Base-by-base conservation (phyloP, 2,797 vertebrate species). In the Poecilia velifera region DNA sequence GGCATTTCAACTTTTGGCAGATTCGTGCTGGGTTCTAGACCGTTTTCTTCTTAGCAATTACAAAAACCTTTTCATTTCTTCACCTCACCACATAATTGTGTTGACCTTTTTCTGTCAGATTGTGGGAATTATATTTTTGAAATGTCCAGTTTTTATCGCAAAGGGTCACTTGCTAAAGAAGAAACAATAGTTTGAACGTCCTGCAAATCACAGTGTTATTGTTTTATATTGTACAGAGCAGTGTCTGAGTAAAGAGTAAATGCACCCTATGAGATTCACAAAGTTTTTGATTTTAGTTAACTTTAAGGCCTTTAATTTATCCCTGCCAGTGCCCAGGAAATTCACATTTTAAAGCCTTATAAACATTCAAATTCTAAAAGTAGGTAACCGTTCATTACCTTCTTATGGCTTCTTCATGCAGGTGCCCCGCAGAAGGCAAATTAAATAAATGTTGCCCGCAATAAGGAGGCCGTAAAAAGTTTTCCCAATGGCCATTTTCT, bases 41-140 rank as follows among this genome's bases (percentile, higher is more conserved):
- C 80, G 45, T 77, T 79, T 86, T 73, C 68, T 74, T 73, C 62
- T 79, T 47, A 59, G 51, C 75, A 36, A 28, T 18, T 51, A 13
- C 72, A 22, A 76, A 59, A 72, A 77, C 55, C 36, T 12, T 75
- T 72, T 68, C 1, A 16, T 49, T 75, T 62, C 41, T 71, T 36
- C 64, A 9, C 76, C 12, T 28, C 39, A 43, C 76, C 28, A 31
- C 64, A 31, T 70, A 36, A 71, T 34, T 70, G 22, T 9, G 41
- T 25, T 73, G n/a, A 34, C 14, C 55, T 75, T 62, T n/a, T 45
- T 31, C 25, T 28, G 39, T 62, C 74, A 74, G 14, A n/a, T 16
- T 64, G 39, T 74, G 34, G 73, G 7, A 36, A 74, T 53, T 75
- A 43, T 70, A 25, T 70, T 75, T 73, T 82, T 72, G 53, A 84